Conservation (phyloP, 2,797 vertebrate species). For the Yasuhikotakia modesta region DNA sequence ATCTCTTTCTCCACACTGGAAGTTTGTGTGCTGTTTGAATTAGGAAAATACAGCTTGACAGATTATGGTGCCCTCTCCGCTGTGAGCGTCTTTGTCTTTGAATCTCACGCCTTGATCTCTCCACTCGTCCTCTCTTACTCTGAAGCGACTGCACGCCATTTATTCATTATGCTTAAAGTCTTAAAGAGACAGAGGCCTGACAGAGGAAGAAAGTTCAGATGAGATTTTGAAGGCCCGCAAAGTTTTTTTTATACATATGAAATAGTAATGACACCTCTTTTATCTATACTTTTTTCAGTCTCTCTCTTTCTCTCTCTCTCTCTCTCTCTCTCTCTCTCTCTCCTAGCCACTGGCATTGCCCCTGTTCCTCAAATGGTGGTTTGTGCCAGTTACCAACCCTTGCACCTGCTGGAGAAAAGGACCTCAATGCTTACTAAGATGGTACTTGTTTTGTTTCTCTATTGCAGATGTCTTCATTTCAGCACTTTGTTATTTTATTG, state of each 20-base stretch:
- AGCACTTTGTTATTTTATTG: too few relatives aligned
- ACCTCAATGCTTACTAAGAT: conserved; percentile 76
- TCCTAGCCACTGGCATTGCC: conserved; percentile 63
- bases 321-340: too few relatives aligned
- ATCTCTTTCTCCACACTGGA: conserved; percentile 20
- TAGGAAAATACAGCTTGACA: conserved; percentile 36
- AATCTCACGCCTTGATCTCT: conserved; percentile 37
- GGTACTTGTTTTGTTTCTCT: conserved; percentile 74
- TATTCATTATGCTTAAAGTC: conserved; percentile 18
- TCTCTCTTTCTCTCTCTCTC: conserved; percentile 4
- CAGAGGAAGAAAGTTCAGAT: background rate
- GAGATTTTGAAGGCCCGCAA: conserved; percentile 1
- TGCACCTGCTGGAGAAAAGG: conserved; percentile 77
- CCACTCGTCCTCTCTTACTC: background rate
- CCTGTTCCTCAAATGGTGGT: conserved; percentile 72
- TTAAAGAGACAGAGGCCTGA: conserved; percentile 32
- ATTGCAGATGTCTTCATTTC: background rate
- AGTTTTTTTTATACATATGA: conserved; percentile 8
- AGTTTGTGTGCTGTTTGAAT: conserved; percentile 18
- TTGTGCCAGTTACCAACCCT: conserved; percentile 80
- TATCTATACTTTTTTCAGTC: conserved; percentile 18
- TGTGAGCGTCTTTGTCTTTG: conserved; percentile 28
- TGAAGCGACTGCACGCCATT: background rate
- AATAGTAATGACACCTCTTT: conserved; percentile 24
- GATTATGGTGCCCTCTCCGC: conserved; percentile 23